Evolutionary conservation across 2,797 vertebrate species (phyloP), one percentile per base, ranked within the genome.

Genomic region (Hapalemur alaotrensis): DNA sequence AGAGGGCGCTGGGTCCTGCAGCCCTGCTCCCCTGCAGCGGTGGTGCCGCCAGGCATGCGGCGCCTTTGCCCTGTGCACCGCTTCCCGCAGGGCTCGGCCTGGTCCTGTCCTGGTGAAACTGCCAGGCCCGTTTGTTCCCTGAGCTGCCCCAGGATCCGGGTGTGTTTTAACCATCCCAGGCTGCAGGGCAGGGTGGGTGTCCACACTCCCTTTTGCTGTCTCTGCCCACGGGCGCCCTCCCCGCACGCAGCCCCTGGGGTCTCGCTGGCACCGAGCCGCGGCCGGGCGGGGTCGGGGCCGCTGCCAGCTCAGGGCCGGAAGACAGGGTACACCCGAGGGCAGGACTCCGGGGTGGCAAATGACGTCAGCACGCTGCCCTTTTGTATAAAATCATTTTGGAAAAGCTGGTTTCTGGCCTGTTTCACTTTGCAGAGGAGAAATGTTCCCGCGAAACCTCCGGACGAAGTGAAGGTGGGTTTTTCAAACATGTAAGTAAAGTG

Each of bases 401-500:
- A 54, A 79, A 69, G 25, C 70, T 15, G 46, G 22, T 30, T 72
- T 84, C 17, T 46, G 61, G 12, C n/a, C 38, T 63, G 96, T 98
- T 43, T 95, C 97, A 32, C 86, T 48, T 99, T 98, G 85, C 98
- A 99, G 99, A 99, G 99, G 97, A 99, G 99, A 98, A 99, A 99
- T 73, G 98, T 99, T 86, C 98, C 98, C 2, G 90, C 98, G 86
- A 99, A 99, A 98, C 98, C 98, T 59, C 96, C 98, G 9, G 99
- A 99, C 84, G 99, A 99, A 96, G 98, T 96, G 81, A 99, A 99
- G 98, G 99, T 99, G 89, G 98, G 98, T 96, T 23, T 38, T 17
- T 2, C 69, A 20, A 30, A 46, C 10, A 0, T 11, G 90, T 2
- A 1, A 85, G 12, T 1, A 7, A 17, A 23, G 35, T 1, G 0